phyloP scores from a whole-genome alignment of 2,113 vertebrate species.

The Paedocypris sp. region DNA sequence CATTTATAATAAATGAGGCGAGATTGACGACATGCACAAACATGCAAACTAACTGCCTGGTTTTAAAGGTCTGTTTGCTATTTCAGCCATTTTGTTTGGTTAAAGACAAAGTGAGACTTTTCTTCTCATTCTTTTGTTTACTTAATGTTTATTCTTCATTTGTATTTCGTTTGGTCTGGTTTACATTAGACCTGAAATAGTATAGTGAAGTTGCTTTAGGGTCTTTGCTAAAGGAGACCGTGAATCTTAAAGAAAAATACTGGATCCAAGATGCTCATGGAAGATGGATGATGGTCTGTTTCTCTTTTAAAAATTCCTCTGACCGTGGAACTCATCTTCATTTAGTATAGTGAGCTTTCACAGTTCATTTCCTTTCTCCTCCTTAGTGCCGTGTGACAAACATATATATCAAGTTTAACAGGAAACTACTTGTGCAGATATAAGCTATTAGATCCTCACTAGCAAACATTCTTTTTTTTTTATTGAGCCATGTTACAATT shows the following conservation, averaged over 20 bases:
- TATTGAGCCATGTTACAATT: too few species aligned
- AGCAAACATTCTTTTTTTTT: too few species aligned
- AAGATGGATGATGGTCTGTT: background rate
- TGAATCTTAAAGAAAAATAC: background rate
- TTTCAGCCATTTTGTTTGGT: too few species aligned
- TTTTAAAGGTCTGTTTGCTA: background rate
- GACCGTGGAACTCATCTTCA: background rate
- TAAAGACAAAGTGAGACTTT: too few species aligned
- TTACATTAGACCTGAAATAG: too few species aligned
- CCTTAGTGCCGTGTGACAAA: background rate
- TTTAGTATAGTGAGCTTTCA: background rate
- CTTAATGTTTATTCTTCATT: too few species aligned
- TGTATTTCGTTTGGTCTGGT: too few species aligned
- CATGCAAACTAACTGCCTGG: background rate
- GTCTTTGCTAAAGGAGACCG: background rate
- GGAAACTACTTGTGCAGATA: background rate
- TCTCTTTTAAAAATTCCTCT: background rate
- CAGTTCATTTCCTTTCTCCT: background rate
- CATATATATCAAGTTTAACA: slow-evolving; percentile 6
- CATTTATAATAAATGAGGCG: background rate
- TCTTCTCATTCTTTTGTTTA: too few species aligned
- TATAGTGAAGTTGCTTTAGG: background rate
- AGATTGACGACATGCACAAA: slow-evolving; percentile 3
- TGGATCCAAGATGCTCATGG: background rate
- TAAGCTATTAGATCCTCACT: too few species aligned